Conservation (phyloP, 1,140 invertebrate genomes). For the Reticulitermes speratus region DNA sequence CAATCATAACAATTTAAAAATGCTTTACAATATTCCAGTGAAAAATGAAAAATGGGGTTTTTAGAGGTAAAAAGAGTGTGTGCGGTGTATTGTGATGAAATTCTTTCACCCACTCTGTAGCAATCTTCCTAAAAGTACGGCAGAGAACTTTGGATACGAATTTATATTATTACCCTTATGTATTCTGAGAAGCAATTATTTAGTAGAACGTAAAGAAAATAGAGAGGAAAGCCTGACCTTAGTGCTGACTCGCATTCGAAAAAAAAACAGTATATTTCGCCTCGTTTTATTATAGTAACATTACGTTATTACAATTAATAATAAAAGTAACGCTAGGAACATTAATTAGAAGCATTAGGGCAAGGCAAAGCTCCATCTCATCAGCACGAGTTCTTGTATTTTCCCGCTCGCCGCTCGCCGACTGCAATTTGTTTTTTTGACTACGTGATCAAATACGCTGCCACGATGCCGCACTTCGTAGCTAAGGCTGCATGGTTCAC, state of each 20-base stretch:
- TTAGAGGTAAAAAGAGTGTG: too few relatives aligned
- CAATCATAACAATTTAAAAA: too few relatives aligned
- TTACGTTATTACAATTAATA: slow-evolving; percentile 20
- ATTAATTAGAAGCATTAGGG: slow-evolving; percentile 16
- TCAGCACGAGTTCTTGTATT: slow-evolving; percentile 18
- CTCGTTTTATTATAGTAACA: slow-evolving; percentile 7
- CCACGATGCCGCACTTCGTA: not conserved
- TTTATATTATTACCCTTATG: not conserved
- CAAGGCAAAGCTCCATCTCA: slow-evolving; percentile 12
- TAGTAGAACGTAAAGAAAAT: not conserved
- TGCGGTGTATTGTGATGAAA: too few relatives aligned
- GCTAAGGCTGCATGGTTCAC: slow-evolving; percentile 10
- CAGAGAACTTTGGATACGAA: not conserved
- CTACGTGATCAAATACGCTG: not conserved
- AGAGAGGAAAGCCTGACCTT: not conserved
- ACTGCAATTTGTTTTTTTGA: slow-evolving; percentile 6
- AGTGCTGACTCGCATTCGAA: not conserved
- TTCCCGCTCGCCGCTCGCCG: not conserved
- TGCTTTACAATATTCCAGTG: too few relatives aligned
- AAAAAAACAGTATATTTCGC: not conserved
- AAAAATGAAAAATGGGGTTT: too few relatives aligned
- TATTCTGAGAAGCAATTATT: slow-evolving; percentile 12
- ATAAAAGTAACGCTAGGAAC: slow-evolving; percentile 16
- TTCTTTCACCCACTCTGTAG: not conserved
- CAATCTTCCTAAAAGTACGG: not conserved